Evolutionary conservation across 2,113 vertebrate species (phyloP).

Genomic region (Balaeniceps rex): DNA sequence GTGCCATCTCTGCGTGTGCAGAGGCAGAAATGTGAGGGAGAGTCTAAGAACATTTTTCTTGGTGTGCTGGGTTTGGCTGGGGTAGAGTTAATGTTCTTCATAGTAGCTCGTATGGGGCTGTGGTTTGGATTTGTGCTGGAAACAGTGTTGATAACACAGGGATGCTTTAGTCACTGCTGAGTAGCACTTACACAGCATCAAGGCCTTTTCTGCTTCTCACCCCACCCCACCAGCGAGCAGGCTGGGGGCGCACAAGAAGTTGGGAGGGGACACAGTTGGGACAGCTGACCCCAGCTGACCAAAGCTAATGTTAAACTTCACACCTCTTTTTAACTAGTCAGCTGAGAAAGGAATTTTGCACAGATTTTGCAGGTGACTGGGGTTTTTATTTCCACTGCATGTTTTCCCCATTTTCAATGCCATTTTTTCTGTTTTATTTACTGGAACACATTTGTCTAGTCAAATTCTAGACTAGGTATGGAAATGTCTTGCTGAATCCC

Average conservation of each 20-base stretch:
- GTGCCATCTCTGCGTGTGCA: not conserved
- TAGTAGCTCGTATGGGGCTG: too few relatives aligned
- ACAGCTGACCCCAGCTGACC: too few relatives aligned
- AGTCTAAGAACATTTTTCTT: not conserved
- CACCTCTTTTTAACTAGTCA: not conserved
- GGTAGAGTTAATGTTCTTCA: too few relatives aligned
- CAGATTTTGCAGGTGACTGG: not conserved
- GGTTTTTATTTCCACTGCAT: not conserved
- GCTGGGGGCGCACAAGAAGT: too few relatives aligned
- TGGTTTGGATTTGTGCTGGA: too few relatives aligned
- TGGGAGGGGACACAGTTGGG: too few relatives aligned
- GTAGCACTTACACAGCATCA: too few relatives aligned
- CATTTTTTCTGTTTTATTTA: not conserved
- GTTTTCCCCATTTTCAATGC: not conserved
- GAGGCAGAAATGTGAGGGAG: not conserved
- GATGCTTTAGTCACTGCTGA: too few relatives aligned
- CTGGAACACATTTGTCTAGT: not conserved
- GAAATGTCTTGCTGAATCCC: not conserved
- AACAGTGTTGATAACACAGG: too few relatives aligned
- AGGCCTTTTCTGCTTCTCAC: too few relatives aligned
- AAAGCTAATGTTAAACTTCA: not conserved
- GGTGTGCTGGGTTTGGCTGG: too few relatives aligned
- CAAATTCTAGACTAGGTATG: not conserved
- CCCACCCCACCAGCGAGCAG: too few relatives aligned
- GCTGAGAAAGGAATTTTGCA: not conserved